Percentiles rank a stretch among this genome's conserved stretches.
phyloP scores from a whole-genome alignment of 2,888 invertebrate species.

The Aporophyla nigra region DNA sequence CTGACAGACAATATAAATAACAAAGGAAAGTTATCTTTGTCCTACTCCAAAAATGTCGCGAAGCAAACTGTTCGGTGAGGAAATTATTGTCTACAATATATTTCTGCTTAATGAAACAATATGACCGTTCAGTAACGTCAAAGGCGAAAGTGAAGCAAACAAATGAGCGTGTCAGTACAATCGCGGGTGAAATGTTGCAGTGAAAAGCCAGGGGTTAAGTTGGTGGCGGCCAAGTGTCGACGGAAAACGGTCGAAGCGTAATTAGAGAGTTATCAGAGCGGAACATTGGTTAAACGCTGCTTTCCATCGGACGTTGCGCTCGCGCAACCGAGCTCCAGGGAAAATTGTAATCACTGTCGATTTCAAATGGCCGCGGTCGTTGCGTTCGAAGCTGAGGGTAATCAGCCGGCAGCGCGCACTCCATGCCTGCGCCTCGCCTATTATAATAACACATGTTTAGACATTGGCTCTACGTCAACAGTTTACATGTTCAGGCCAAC shows the following conservation, averaged over 20 bases:
- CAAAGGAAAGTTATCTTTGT: constrained; percentile 67
- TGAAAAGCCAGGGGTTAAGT: constrained; percentile 88
- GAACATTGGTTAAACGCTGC: constrained; percentile 90
- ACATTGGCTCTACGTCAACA: constrained; percentile 73
- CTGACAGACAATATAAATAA: constrained; percentile 55
- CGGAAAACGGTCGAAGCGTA: constrained; percentile 88
- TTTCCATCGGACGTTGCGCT: constrained; percentile 90
- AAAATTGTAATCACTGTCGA: constrained; percentile 91
- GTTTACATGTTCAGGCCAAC: constrained; percentile 76
- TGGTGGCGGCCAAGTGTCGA: constrained; percentile 85
- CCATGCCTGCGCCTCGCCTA: constrained; percentile 58
- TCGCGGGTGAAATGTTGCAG: constrained; percentile 85
- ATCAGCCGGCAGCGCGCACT: constrained; percentile 67
- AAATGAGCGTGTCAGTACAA: constrained; percentile 79
- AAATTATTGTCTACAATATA: constrained; percentile 73
- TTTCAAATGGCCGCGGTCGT: constrained; percentile 86
- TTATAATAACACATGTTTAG: constrained; percentile 77
- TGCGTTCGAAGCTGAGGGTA: constrained; percentile 82
- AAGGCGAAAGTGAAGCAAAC: constrained; percentile 88
- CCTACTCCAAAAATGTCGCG: constrained; percentile 71
- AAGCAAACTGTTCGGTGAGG: constrained; percentile 42
- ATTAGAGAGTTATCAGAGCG: constrained; percentile 91
- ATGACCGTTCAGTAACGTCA: constrained; percentile 69
- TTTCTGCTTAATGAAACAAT: constrained; percentile 70
- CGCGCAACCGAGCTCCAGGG: constrained; percentile 88